phyloP scores from a whole-genome alignment of 2,113 vertebrate genomes.

The Paratilapia polleni region DNA sequence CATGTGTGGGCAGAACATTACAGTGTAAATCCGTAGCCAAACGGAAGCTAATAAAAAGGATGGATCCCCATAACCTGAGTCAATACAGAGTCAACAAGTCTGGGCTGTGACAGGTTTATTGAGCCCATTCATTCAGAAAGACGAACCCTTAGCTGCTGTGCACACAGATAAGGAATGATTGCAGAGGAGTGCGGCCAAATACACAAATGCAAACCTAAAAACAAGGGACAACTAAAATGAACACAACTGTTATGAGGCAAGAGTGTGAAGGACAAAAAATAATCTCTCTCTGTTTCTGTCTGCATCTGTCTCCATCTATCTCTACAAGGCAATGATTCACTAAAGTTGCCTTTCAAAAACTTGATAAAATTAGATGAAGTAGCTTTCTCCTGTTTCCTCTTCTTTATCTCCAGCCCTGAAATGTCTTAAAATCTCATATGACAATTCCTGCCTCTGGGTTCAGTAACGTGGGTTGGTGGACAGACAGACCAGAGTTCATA shows the following conservation, averaged over 20 bases:
- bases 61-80: conserved; percentile 52
- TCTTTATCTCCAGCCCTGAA: not conserved
- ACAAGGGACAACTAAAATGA: conserved; percentile 40
- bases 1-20: conserved; percentile 26
- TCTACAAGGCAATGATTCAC: not conserved
- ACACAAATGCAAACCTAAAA: conserved; percentile 49
- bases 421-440: not conserved
- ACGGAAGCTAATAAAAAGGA: conserved; percentile 59
- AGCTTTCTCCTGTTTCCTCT: not conserved
- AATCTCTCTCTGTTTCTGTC: not conserved
- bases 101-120: conserved; percentile 70
- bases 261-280: conserved; percentile 10
- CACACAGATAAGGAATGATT: conserved; percentile 64
- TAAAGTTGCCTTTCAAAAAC: not conserved
- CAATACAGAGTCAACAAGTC: conserved; percentile 59
- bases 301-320: not conserved
- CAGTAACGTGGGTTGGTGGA: not conserved
- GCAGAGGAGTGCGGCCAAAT: conserved; percentile 49
- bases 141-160: conserved; percentile 50
- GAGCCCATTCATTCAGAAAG: conserved; percentile 59
- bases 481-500: conserved; percentile 1
- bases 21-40: conserved; percentile 41
- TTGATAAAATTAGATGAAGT: not conserved
- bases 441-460: conserved; percentile 16
- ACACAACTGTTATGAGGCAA: not conserved